Evolutionary conservation across 1,140 invertebrate genomes (phyloP), one percentile per base, ranked within the genome.

Genomic region (Wasmannia auropunctata): DNA sequence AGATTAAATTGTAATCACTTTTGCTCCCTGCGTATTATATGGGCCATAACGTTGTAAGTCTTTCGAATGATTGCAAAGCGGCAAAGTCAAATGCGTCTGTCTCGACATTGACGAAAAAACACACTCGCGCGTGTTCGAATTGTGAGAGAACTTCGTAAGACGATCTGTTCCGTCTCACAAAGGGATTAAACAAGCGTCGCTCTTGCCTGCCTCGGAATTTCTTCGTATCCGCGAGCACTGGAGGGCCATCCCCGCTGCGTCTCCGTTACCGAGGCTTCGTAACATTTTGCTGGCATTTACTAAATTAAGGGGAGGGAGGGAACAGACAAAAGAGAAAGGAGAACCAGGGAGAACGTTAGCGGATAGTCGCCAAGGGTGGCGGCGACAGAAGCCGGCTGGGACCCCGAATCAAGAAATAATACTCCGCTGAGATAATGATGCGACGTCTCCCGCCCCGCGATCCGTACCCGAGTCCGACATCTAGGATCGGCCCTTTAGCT

Each of bases 341-440:
- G 43, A 51, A 28, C 14, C 22, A 14, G 22, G 49, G 65, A 54
- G 79, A 43, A 87, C 87, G 89, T 88, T 83, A 86, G 88, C 88
- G 90, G 81, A 91, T 81, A 60, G 85, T 72, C 74, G 76, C 34
- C 49, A 56, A 75, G 70, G 65, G 46, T 49, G 60, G 37, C 19
- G 22, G 56, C 56, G n/a, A 43, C 76, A 69, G 80, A 31, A 77
- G 74, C 54, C n/a, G 63, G 62, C 91, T 92, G 88, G 91, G 91
- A 91, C 89, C n/a, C n/a, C 87, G 88, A 91, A 92, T 91, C 90
- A 91, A 91, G 91, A 90, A 92, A 92, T 92, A 93, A 92, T 92
- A 91, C 90, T 90, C 81, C 56, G 37, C 62, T 87, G 80, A 51
- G 46, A 87, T 92, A 93, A 92, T 89, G 90, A 92, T 89, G 85